Evolutionary conservation across 1,140 invertebrate species (phyloP).

Genomic region (Ylistrum balloti): DNA sequence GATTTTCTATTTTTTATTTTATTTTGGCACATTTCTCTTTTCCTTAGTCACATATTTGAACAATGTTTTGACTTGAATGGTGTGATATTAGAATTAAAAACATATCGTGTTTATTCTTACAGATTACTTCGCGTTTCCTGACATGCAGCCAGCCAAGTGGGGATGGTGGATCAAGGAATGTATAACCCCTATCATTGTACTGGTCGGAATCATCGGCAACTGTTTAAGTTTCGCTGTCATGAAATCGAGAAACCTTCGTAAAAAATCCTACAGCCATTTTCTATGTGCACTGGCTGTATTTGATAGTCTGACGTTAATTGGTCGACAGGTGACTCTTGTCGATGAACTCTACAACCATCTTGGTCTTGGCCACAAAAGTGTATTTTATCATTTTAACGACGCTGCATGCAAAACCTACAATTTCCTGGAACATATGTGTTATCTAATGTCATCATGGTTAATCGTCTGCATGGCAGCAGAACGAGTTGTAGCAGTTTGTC

Average conservation of each 20-base stretch:
- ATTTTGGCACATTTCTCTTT: no score
- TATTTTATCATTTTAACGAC: conserved; percentile 62
- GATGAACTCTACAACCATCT: conserved; percentile 55
- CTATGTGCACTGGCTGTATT: conserved; percentile 73
- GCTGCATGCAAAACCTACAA: conserved; percentile 66
- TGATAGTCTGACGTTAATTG: conserved; percentile 71
- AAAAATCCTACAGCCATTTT: conserved; percentile 75
- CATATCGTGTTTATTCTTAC: neutral
- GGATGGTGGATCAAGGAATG: conserved; percentile 70
- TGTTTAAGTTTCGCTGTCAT: conserved; percentile 73
- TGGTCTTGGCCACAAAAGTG: neutral
- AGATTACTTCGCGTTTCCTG: conserved; percentile 23
- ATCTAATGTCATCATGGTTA: conserved; percentile 72
- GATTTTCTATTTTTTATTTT: no score
- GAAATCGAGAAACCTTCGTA: conserved; percentile 68
- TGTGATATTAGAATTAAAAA: no score
- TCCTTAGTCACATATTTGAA: no score
- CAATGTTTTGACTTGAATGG: no score
- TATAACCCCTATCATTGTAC: conserved; percentile 66
- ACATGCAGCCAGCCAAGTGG: conserved; percentile 62
- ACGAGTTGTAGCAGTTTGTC: conserved; percentile 72
- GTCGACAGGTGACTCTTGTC: conserved; percentile 58
- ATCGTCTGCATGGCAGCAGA: conserved; percentile 72
- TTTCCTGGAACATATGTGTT: conserved; percentile 67
- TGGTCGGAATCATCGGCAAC: conserved; percentile 74